Percentiles rank a stretch among this genome's conserved stretches.
Evolutionary conservation across 2,888 invertebrate species (phyloP).

Genomic region (Catonia carolina): DNA sequence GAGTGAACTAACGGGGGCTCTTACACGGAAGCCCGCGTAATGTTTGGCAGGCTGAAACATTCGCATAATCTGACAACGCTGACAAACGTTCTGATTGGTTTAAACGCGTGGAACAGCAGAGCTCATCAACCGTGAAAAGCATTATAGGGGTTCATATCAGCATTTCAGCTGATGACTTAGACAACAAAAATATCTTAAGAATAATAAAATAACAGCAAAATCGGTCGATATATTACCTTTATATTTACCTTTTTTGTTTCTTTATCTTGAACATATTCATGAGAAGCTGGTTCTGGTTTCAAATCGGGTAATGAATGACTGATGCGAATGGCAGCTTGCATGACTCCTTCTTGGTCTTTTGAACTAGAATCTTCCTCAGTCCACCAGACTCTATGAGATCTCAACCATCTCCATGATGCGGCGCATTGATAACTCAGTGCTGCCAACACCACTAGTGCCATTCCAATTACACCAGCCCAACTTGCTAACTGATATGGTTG

Average conservation of each 20-base stretch:
- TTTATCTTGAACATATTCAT: slow-evolving; percentile 64
- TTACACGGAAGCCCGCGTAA: no score
- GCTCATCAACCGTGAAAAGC: no score
- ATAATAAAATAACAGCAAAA: no score
- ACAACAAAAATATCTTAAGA: no score
- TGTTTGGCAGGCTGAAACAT: no score
- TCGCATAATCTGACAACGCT: no score
- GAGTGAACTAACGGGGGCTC: no score
- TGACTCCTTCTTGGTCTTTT: slow-evolving; percentile 49
- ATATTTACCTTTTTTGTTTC: slow-evolving; percentile 66
- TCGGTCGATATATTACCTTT: no score
- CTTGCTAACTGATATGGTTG: neutral
- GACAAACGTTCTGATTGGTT: no score
- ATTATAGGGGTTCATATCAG: no score
- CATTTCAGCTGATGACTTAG: no score
- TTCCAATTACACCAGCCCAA: slow-evolving; percentile 6
- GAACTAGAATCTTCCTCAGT: slow-evolving; percentile 28
- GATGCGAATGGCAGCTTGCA: slow-evolving; percentile 64
- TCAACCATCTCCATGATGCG: slow-evolving; percentile 63
- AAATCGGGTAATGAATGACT: slow-evolving; percentile 70
- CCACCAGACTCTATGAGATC: slow-evolving; percentile 32
- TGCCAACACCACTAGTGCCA: slow-evolving; percentile 51
- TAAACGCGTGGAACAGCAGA: no score
- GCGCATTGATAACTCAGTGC: slow-evolving; percentile 67
- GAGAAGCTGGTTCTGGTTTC: slow-evolving; percentile 60